Percentiles rank a stretch among this genome's conserved stretches.
These are phyloP conservation scores for Allacma fusca DNA, from an alignment of 2,888 invertebrate genomes.

Conservation along the genomic window DNA sequence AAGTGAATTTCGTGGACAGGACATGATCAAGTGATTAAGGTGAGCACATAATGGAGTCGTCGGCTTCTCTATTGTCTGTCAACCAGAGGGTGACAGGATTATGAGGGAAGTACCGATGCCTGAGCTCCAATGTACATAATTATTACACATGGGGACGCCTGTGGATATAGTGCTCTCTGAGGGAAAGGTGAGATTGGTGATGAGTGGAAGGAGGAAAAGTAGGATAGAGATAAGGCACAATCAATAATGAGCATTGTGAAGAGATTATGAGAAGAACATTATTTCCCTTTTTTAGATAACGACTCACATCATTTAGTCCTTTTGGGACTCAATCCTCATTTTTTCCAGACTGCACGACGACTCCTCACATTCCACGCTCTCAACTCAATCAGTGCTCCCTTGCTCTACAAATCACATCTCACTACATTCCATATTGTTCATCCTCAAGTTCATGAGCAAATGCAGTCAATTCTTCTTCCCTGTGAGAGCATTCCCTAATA, in stretches of 20 bases:
- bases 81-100: constrained; percentile 16
- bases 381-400: neutral
- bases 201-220: neutral
- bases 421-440: too few species aligned
- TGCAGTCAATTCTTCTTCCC: too few species aligned
- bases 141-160: too few species aligned
- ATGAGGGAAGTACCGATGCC: neutral
- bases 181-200: too few species aligned
- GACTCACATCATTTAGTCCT: neutral
- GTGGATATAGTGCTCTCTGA: too few species aligned
- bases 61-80: constrained; percentile 16
- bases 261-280: constrained; percentile 8
- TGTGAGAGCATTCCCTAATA: too few species aligned
- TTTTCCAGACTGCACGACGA: constrained; percentile 3
- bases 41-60: neutral
- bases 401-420: too few species aligned
- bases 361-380: neutral
- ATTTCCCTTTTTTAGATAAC: constrained; percentile 12
- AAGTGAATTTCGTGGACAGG: neutral
- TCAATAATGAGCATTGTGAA: neutral
- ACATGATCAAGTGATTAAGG: neutral
- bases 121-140: too few species aligned
- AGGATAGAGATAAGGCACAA: neutral
- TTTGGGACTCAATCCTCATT: neutral
- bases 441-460: too few species aligned